Evolutionary conservation across 2,797 vertebrate genomes (phyloP), one percentile per base, ranked within the genome.

Genomic region (Epinephelus malabaricus): DNA sequence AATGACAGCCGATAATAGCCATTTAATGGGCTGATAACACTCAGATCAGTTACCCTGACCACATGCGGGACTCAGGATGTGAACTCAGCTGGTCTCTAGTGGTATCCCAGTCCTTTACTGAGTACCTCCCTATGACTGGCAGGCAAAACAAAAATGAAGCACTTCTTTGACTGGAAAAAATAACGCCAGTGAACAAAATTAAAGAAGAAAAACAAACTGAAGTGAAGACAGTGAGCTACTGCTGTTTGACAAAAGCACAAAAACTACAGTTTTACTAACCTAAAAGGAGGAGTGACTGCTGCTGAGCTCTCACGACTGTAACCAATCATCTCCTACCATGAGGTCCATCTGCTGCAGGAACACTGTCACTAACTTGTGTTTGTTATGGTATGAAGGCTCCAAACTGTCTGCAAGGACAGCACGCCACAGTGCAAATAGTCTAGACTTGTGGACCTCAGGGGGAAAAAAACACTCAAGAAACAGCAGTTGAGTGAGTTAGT

Each of bases 311-410:
- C 25, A 19, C 9, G 27, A 45, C 47, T 60, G 5, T 43, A 27
- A 19, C 58, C 27, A 59, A 53, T 60, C 47, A 34, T 61, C 23
- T 62, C 53, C 25, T 19, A 54, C 34, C 59, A 74, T 21, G 60
- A 60, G 45, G 15, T 54, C n/a, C 59, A 21, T 70, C 30, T 27
- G 59, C 38, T 30, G 17, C 11, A 67, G 40, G 25, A 60, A 3
- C 30, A 21, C 30, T 21, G 11, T 38, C 25, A 21, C 8, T 65
- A 51, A 30, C 34, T 34, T 19, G 15, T 1, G 0, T 13, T 30
- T 4, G 50, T 38, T 64, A 21, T 2, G 4, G 18, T 46, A 7
- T 54, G 56, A 38, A 59, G 62, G 23, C 62, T 49, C 15, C 10
- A 11, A 59, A 45, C 8, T 2, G 0, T 19, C 34, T 59, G 51